These are phyloP conservation scores for Hipparchia sbordonii DNA, from an alignment of 2,888 invertebrate genomes.

Conservation along the genomic window DNA sequence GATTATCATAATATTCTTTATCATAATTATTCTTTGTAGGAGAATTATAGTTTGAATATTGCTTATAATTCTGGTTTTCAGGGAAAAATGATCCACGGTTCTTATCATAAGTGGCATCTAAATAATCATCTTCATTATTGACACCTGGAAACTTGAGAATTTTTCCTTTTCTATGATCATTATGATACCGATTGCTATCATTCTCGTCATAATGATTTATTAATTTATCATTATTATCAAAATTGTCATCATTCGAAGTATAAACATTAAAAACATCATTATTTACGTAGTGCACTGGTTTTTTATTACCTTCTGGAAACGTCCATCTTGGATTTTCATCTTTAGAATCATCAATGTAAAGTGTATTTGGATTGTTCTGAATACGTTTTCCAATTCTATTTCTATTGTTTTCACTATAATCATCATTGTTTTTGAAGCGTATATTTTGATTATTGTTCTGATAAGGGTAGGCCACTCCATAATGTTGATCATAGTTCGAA, in stretches of 20 bases:
- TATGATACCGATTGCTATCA: constrained; percentile 17
- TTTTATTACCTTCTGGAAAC: constrained; percentile 54
- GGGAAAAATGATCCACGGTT: constrained; percentile 47
- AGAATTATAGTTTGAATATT: constrained; percentile 7
- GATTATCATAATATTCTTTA: not conserved
- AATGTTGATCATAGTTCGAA: constrained; percentile 33
- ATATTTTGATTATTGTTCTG: constrained; percentile 45
- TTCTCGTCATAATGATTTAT: constrained; percentile 12
- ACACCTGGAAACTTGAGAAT: constrained; percentile 47
- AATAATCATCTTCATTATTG: constrained; percentile 30
- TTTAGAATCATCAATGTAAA: constrained; percentile 39
- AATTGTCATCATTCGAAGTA: constrained; percentile 5
- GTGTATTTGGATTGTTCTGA: constrained; percentile 56
- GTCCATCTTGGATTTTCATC: constrained; percentile 52
- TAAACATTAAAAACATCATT: constrained; percentile 27
- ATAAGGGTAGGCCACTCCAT: constrained; percentile 49
- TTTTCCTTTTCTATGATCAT: constrained; percentile 41
- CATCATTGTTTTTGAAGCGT: constrained; percentile 43
- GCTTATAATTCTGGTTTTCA: constrained; percentile 23
- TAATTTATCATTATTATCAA: constrained; percentile 29
- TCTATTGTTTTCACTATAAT: constrained; percentile 32
- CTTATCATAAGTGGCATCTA: constrained; percentile 27
- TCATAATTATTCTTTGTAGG: not conserved
- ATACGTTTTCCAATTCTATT: constrained; percentile 60
- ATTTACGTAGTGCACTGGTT: constrained; percentile 22